Percentiles rank a stretch among this genome's conserved stretches.
Conservation (phyloP, 2,888 invertebrate genomes). For the Clitarchus hookeri region DNA sequence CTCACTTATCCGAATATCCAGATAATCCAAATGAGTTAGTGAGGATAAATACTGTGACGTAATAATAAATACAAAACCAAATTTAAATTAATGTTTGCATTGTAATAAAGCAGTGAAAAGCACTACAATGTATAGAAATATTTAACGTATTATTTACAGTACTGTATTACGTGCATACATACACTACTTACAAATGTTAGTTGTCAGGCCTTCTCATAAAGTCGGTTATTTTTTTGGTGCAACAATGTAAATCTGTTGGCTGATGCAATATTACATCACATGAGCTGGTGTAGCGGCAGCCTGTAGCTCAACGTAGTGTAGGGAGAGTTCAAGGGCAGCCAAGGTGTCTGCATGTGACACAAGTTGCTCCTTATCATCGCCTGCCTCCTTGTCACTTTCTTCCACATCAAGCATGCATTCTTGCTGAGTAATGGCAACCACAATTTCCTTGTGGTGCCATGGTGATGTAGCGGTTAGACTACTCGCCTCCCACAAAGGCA, state of each 20-base stretch:
- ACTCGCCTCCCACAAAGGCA: too few relatives aligned
- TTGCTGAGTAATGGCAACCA: conserved; percentile 12
- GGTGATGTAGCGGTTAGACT: too few relatives aligned
- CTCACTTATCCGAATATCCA: too few relatives aligned
- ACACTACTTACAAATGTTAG: not conserved
- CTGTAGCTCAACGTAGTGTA: not conserved
- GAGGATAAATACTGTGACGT: too few relatives aligned
- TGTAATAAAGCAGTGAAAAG: too few relatives aligned
- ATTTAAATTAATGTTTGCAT: too few relatives aligned
- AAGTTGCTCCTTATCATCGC: conserved; percentile 12
- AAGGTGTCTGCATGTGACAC: not conserved
- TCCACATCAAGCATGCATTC: not conserved
- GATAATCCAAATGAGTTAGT: too few relatives aligned
- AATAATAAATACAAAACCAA: too few relatives aligned
- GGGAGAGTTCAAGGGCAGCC: not conserved
- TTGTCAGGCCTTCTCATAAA: not conserved
- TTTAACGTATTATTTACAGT: too few relatives aligned
- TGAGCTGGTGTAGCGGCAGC: not conserved
- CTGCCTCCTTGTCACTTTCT: not conserved
- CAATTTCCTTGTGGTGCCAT: not conserved
- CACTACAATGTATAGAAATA: too few relatives aligned
- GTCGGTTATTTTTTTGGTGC: not conserved
- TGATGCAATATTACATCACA: conserved; percentile 19
- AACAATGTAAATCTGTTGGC: conserved; percentile 6
- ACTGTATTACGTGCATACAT: too few relatives aligned